These are phyloP conservation scores for Myotis yumanensis DNA, from an alignment of 2,113 vertebrate genomes.

Conservation along the genomic window DNA sequence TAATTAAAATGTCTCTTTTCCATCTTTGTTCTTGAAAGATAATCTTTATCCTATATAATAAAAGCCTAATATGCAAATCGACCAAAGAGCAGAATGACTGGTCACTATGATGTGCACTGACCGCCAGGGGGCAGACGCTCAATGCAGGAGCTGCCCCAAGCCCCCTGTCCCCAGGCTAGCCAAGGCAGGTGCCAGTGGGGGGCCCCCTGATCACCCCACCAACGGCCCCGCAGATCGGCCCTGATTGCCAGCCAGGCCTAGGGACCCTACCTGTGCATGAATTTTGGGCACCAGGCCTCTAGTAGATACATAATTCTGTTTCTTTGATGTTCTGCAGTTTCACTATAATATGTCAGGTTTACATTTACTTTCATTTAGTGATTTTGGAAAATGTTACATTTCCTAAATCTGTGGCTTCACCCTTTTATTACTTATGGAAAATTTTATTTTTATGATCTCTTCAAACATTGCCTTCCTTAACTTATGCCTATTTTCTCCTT, in stretches of 20 bases:
- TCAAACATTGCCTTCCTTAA: neutral
- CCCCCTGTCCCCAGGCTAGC: too few species aligned
- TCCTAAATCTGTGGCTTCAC: neutral
- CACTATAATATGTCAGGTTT: neutral
- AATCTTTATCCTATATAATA: neutral
- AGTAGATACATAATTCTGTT: neutral
- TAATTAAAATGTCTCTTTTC: neutral
- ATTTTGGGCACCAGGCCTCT: too few species aligned
- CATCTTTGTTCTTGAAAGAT: neutral
- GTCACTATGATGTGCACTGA: too few species aligned
- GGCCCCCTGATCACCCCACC: too few species aligned
- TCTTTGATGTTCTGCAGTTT: neutral
- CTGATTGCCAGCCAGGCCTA: too few species aligned
- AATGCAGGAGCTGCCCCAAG: too few species aligned
- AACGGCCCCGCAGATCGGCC: too few species aligned
- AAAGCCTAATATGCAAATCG: too few species aligned
- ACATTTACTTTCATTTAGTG: neutral
- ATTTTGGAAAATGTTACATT: neutral
- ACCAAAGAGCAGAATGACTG: too few species aligned
- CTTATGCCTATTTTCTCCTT: neutral
- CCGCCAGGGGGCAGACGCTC: too few species aligned
- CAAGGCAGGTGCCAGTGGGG: too few species aligned
- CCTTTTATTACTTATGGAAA: neutral
- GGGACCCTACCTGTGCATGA: too few species aligned
- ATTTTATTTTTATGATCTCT: neutral